Conservation (phyloP, 2,113 vertebrate species). For the Tiliqua scincoides region DNA sequence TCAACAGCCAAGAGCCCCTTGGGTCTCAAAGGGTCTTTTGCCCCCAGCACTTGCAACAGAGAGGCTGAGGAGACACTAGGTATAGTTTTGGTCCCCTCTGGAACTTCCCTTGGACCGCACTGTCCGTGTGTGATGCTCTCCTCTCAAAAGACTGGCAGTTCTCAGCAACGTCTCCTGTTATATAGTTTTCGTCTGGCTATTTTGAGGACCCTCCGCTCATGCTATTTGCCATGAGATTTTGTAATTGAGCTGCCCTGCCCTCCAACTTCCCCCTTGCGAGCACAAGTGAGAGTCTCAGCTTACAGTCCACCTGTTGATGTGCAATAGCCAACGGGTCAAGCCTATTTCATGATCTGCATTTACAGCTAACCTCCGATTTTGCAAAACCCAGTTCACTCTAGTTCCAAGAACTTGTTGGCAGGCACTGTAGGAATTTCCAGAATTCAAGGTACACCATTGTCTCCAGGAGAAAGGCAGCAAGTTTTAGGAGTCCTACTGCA, state of each 20-base stretch:
- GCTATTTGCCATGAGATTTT: conserved; percentile 48
- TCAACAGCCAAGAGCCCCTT: rapidly evolving
- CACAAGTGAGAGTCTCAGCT: conserved; percentile 72
- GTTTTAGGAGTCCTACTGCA: neutral
- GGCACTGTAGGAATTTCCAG: neutral
- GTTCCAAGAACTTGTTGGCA: neutral
- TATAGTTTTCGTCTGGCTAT: conserved; percentile 70
- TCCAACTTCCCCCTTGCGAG: conserved; percentile 45
- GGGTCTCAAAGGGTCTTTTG: rapidly evolving
- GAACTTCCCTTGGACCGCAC: neutral
- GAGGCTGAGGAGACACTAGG: neutral
- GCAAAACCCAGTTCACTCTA: neutral
- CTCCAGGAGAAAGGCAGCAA: neutral
- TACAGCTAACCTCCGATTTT: conserved; percentile 8
- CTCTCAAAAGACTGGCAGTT: conserved; percentile 27
- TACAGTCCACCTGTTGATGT: conserved; percentile 75
- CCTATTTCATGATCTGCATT: conserved; percentile 35
- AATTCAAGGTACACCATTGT: rapidly evolving
- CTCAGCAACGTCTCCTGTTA: neutral
- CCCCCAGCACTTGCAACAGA: neutral
- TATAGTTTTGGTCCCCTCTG: neutral
- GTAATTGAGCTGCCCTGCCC: conserved; percentile 59
- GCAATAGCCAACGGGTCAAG: conserved; percentile 62
- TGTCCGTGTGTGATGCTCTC: neutral
- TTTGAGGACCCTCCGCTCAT: conserved; percentile 74